phyloP scores from a whole-genome alignment of 2,113 vertebrate species.

The Neodon shergylaensis region DNA sequence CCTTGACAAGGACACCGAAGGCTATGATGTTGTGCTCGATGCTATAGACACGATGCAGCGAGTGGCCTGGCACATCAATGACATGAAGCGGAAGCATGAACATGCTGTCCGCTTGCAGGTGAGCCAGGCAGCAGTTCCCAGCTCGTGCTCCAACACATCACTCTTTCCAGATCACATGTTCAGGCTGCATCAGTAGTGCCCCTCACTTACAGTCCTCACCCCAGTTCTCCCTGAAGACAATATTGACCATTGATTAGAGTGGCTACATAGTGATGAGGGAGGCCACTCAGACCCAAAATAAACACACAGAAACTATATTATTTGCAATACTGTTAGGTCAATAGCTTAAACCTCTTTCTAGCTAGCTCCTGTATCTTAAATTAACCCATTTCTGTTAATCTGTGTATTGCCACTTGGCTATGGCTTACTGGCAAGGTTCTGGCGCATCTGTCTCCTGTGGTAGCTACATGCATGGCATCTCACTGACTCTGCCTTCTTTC shows the following conservation, averaged over 20 bases:
- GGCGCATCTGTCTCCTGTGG: too few relatives aligned
- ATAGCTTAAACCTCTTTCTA: too few relatives aligned
- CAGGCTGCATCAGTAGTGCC: neutral
- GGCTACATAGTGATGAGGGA: neutral
- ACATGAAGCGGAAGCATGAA: slow-evolving; percentile 99
- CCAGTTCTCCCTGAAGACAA: fast-evolving
- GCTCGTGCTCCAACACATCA: neutral
- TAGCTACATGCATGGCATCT: too few relatives aligned
- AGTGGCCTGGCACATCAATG: slow-evolving; percentile 99
- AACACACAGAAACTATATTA: too few relatives aligned
- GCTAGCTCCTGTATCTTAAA: too few relatives aligned
- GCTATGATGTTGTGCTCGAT: slow-evolving; percentile 96
- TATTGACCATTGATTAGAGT: neutral
- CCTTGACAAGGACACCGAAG: slow-evolving; percentile 97
- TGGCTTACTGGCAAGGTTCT: too few relatives aligned
- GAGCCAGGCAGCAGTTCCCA: neutral
- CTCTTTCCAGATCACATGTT: neutral
- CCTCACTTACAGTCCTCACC: fast-evolving
- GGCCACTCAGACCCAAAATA: too few relatives aligned
- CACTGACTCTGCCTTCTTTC: too few relatives aligned
- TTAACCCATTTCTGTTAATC: too few relatives aligned
- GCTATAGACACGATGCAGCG: slow-evolving; percentile 99
- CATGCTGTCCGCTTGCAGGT: slow-evolving; percentile 96
- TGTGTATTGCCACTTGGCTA: too few relatives aligned
- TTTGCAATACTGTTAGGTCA: too few relatives aligned